Evolutionary conservation across 2,888 invertebrate genomes (phyloP).

Genomic region (Ichneumon xanthorius): DNA sequence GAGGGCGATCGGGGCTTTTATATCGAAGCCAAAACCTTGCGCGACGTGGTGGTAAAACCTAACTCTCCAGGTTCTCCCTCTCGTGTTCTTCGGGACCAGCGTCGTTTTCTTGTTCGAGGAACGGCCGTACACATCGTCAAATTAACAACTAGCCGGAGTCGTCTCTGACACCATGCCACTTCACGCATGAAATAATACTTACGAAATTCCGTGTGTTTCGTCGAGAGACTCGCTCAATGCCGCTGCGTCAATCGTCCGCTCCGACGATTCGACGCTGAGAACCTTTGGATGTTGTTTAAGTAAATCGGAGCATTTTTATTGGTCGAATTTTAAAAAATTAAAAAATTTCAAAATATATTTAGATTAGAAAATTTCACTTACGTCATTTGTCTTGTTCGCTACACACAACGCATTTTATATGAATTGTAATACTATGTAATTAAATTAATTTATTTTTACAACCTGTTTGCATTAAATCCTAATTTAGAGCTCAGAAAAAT

Average conservation of each 20-base stretch:
- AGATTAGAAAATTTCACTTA: not conserved
- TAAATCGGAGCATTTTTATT: not conserved
- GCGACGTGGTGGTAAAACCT: slow-evolving; percentile 36
- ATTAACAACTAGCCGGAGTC: slow-evolving; percentile 41
- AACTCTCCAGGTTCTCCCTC: slow-evolving; percentile 63
- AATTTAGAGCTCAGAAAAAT: no score
- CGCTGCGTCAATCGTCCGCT: not conserved
- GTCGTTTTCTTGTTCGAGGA: slow-evolving; percentile 6
- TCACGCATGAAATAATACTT: slow-evolving; percentile 30
- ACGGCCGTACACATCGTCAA: slow-evolving; percentile 45
- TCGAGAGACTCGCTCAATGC: not conserved
- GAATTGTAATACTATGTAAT: not conserved
- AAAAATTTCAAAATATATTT: not conserved
- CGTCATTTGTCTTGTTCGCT: not conserved
- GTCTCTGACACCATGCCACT: slow-evolving; percentile 49
- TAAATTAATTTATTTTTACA: not conserved
- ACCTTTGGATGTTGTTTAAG: not conserved
- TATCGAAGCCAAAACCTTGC: slow-evolving; percentile 64
- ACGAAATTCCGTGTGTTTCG: slow-evolving; percentile 33
- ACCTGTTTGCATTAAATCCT: no score
- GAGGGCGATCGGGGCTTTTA: slow-evolving; percentile 63
- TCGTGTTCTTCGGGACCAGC: slow-evolving; percentile 42
- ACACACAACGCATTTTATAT: no score
- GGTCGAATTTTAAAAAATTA: not conserved
- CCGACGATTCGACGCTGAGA: not conserved